Percentiles rank a stretch among this genome's conserved stretches.
Conservation (phyloP, 2,113 vertebrate genomes). For the Dromaius novaehollandiae region DNA sequence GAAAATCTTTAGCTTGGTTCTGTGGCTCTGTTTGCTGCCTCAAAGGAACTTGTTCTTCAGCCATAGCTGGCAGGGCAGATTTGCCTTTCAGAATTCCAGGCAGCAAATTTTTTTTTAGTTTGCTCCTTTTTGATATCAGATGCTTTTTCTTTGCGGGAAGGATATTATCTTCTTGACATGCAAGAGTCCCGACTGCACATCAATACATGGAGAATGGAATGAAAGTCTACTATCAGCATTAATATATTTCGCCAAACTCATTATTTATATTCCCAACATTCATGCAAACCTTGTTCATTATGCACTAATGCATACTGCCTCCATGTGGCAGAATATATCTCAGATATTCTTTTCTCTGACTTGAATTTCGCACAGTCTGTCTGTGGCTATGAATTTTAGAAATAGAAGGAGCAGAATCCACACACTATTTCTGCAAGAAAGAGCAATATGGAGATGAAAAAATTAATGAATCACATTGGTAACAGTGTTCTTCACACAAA, state of each 20-base stretch:
- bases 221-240: not conserved
- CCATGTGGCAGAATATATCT: conserved; percentile 17
- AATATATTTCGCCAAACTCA: not conserved
- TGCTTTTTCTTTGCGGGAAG: conserved; percentile 18
- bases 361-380: not conserved
- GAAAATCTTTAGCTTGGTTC: not conserved
- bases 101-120: not conserved
- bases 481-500: conserved; percentile 25
- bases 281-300: not conserved
- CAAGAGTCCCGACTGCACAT: conserved; percentile 25
- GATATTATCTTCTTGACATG: not conserved
- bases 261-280: not conserved
- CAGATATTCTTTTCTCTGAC: not conserved
- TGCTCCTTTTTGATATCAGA: not conserved
- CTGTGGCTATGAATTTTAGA: not conserved
- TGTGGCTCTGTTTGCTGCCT: not conserved
- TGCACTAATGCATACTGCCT: conserved; percentile 39
- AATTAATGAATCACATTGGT: not conserved
- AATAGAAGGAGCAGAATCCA: not conserved
- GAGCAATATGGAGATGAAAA: not conserved
- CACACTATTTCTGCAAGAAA: not conserved
- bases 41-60: not conserved
- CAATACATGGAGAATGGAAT: not conserved
- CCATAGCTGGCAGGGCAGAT: not conserved
- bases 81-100: conserved; percentile 10